Base-by-base conservation (phyloP, 2,113 vertebrate species). In the Ptilonorhynchus violaceus region DNA sequence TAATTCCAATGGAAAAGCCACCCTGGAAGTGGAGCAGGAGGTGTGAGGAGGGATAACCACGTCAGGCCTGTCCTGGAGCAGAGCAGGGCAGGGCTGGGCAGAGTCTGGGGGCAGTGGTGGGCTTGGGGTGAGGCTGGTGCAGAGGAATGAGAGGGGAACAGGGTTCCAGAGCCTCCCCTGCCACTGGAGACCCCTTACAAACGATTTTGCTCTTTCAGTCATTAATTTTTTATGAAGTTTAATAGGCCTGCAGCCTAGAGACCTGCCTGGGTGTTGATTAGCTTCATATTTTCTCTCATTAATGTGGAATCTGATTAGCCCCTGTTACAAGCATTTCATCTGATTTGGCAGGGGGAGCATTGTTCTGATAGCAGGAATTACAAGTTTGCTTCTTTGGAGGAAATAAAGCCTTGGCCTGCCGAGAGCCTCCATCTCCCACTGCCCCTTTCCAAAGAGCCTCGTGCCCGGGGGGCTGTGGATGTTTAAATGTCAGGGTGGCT, bases 161-260 rank as follows among this genome's bases (percentile, higher is more conserved):
- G 97, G 96, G 81, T 97, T 97, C 91, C 56, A 96, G 98, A 97
- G 89, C 96, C 96, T 83, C 97, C 77, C 53, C 94, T 82, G 97
- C 98, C 98, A 97, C 98, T 94, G 96, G 98, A 98, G 98, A 98
- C 97, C 97, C 97, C 98, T 98, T 98, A 97, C 98, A 98, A 99
- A 98, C 84, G 89, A 96, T 98, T 98, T 97, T 98, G 98, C 98
- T 98, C 97, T 97, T 97, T 97, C 98, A 98, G 97, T 98, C 98
- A 99, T 99, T 99, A 99, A 99, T 98, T 98, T 99, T 99, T 98
- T 98, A 99, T 98, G 98, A 98, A 98, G 98, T 98, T 98, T 99
- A 99, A 99, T 98, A 99, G 98, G 98, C 98, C 98, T 97, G 95
- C 96, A 98, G 98, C 98, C 98, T 97, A 96, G 98, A 98, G 99